These are phyloP conservation scores for Chelon auratus DNA, from an alignment of 2,797 vertebrate genomes.

Conservation along the genomic window DNA sequence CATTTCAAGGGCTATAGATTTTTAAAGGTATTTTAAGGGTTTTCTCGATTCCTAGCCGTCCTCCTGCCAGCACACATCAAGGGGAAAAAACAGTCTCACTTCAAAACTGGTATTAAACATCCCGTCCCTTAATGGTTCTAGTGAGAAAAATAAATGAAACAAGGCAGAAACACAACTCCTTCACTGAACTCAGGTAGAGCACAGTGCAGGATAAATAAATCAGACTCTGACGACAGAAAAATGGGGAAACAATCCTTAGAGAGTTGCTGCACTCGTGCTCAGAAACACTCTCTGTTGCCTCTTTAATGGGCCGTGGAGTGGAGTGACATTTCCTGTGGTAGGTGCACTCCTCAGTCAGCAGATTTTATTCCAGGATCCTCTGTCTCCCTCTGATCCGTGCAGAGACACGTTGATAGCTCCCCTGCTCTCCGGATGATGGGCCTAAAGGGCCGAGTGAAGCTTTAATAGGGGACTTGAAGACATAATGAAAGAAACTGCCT, in stretches of 20 bases:
- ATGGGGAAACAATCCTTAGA: slow-evolving; percentile 30
- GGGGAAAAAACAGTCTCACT: neutral
- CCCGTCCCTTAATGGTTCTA: neutral
- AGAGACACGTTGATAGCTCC: slow-evolving; percentile 66
- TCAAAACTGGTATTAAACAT: slow-evolving; percentile 4
- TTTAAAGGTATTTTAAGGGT: slow-evolving; percentile 8
- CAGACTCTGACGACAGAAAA: slow-evolving; percentile 57
- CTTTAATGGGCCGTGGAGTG: slow-evolving; percentile 64
- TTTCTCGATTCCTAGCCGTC: no score
- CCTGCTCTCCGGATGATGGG: slow-evolving; percentile 48
- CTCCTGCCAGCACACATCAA: slow-evolving; percentile 2
- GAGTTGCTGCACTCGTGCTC: slow-evolving; percentile 50
- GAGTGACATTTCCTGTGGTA: slow-evolving; percentile 60
- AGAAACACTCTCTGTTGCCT: slow-evolving; percentile 56
- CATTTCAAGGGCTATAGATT: slow-evolving; percentile 37
- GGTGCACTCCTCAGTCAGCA: slow-evolving; percentile 73
- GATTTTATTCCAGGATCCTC: slow-evolving; percentile 74
- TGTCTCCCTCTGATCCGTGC: slow-evolving; percentile 43
- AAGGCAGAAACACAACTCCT: slow-evolving; percentile 1
- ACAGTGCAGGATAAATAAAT: slow-evolving; percentile 57
- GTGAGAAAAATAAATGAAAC: slow-evolving; percentile 9
- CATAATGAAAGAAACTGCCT: slow-evolving; percentile 67
- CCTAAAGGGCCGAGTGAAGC: slow-evolving; percentile 46
- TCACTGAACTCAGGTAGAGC: slow-evolving; percentile 37
- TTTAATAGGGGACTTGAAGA: slow-evolving; percentile 69